Percentiles rank a stretch among this genome's conserved stretches.
Evolutionary conservation across 2,797 vertebrate species (phyloP).

Genomic region (Scyliorhinus canicula): DNA sequence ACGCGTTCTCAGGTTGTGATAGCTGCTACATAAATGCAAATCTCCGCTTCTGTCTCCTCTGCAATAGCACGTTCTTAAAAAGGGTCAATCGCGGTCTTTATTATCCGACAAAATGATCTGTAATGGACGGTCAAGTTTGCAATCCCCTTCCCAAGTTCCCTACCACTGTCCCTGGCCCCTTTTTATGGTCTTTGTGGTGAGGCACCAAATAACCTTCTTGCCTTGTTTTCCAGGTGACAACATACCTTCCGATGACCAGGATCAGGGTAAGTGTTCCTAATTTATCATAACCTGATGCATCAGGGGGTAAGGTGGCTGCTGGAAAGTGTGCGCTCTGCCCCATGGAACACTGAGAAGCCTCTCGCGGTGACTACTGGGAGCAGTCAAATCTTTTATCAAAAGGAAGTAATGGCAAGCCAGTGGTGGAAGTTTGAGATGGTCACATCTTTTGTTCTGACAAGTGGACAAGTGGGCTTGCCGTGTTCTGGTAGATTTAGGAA

Average conservation of each 20-base stretch:
- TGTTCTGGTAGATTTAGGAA: not conserved
- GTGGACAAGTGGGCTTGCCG: not conserved
- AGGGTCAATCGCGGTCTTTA: not conserved
- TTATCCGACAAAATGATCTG: not conserved
- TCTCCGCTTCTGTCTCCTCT: not conserved
- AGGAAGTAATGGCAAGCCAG: not conserved
- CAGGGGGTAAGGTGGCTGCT: not conserved
- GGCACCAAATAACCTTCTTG: not conserved
- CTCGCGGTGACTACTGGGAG: not conserved
- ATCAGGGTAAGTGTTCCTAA: conserved; percentile 5
- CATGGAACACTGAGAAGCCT: not conserved
- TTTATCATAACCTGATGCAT: not conserved
- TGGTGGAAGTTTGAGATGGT: not conserved
- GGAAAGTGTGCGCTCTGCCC: not conserved
- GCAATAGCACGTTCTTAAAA: not conserved
- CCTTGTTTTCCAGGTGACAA: conserved; percentile 7
- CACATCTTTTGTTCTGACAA: not conserved
- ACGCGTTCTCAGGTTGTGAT: not conserved
- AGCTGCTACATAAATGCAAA: not conserved
- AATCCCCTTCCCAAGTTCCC: not conserved
- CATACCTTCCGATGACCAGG: not conserved
- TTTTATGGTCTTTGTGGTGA: not conserved
- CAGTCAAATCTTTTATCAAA: not conserved
- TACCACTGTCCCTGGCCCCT: not conserved
- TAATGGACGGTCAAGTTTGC: not conserved